phyloP scores from a whole-genome alignment of 2,888 invertebrate genomes.

The Coronaproctus castanopsis region DNA sequence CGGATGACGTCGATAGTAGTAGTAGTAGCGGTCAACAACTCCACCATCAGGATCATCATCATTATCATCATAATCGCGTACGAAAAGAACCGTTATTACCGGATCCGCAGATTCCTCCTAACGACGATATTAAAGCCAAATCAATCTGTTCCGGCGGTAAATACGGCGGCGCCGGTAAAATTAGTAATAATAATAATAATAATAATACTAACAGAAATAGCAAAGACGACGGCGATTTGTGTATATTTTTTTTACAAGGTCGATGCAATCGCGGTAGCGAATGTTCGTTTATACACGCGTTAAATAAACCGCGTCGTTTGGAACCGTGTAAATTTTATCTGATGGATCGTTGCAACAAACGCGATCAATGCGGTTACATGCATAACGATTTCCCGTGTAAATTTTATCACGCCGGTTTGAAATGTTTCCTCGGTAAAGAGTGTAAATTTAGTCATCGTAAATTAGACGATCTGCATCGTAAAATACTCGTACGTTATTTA shows the following conservation, averaged over 20 bases:
- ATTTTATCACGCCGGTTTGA: conserved; percentile 81
- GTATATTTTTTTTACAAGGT: background rate
- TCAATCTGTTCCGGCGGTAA: background rate
- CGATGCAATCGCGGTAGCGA: conserved; percentile 40
- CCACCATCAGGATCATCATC: background rate
- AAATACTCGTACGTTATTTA: conserved; percentile 25
- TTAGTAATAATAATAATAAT: conserved; percentile 40
- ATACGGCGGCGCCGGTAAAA: conserved; percentile 42
- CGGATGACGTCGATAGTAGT: background rate
- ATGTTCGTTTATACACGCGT: conserved; percentile 71
- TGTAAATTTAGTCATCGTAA: conserved; percentile 90
- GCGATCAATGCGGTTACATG: conserved; percentile 88
- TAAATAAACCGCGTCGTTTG: conserved; percentile 60
- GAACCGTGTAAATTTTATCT: conserved; percentile 93
- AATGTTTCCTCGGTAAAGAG: conserved; percentile 49
- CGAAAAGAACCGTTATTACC: background rate
- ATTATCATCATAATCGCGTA: background rate
- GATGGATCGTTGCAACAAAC: conserved; percentile 85
- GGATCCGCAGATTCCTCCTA: background rate
- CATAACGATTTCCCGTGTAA: conserved; percentile 95
- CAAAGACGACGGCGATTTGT: background rate
- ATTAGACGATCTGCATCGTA: conserved; percentile 54
- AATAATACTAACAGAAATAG: background rate
- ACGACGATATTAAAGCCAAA: background rate
- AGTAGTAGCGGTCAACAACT: background rate